These are phyloP conservation scores for Leptopterna dolabrata DNA, from an alignment of 2,888 invertebrate species.

Conservation along the genomic window DNA sequence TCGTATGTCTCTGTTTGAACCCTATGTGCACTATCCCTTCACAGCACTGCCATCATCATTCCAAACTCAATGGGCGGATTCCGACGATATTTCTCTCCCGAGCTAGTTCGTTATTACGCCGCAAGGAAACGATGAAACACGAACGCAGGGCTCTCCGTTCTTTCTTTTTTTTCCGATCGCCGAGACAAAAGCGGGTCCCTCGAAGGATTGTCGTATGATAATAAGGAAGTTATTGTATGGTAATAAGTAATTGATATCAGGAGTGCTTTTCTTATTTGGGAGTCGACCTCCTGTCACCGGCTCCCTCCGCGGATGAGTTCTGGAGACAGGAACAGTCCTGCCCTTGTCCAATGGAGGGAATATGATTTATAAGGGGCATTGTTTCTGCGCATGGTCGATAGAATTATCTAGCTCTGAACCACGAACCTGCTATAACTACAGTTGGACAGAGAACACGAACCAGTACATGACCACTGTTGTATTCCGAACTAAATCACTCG, in stretches of 20 bases:
- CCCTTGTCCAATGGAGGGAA: neutral
- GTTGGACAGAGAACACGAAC: too few species aligned
- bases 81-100: neutral
- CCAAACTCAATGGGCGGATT: neutral
- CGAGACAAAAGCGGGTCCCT: neutral
- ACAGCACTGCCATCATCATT: neutral
- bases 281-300: neutral
- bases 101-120: neutral
- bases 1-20: too few species aligned
- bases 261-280: conserved; percentile 11
- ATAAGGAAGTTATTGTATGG: conserved; percentile 7
- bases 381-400: neutral
- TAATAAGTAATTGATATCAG: conserved; percentile 1
- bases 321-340: neutral
- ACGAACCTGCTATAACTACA: too few species aligned
- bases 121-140: neutral
- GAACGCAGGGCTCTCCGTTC: neutral
- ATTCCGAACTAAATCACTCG: too few species aligned
- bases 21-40: too few species aligned
- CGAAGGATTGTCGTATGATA: conserved; percentile 3
- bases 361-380: neutral
- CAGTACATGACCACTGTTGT: too few species aligned
- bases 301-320: neutral
- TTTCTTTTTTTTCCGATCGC: neutral
- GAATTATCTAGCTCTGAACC: neutral